A percentile compares a stretch with the other conserved stretches of the same genome.
phyloP scores from a whole-genome alignment of 2,797 vertebrate genomes.

The Girardinus metallicus region DNA sequence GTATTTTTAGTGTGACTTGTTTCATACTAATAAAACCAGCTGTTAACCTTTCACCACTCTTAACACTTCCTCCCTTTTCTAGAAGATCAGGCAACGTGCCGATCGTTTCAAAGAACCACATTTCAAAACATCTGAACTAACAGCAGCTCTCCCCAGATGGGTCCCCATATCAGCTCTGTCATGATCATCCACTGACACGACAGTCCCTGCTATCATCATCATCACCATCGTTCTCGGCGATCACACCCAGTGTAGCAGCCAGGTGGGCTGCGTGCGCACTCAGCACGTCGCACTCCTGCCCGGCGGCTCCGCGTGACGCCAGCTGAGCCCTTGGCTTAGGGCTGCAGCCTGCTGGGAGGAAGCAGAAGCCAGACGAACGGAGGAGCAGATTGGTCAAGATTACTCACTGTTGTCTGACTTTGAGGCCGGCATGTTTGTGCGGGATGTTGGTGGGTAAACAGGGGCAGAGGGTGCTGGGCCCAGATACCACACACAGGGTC shows the following conservation, averaged over 20 bases:
- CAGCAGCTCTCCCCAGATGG: constrained; percentile 28
- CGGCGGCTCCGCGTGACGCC: constrained; percentile 20
- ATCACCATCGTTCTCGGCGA: constrained; percentile 8
- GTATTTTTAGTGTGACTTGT: not conserved
- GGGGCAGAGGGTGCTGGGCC: constrained; percentile 34
- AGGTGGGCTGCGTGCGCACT: constrained; percentile 33
- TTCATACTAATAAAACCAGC: not conserved
- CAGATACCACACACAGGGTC: constrained; percentile 35
- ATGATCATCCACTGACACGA: constrained; percentile 28
- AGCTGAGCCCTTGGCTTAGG: constrained; percentile 51
- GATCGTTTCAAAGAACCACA: not conserved
- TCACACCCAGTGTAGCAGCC: constrained; percentile 43
- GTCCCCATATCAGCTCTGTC: constrained; percentile 27
- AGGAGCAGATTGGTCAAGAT: constrained; percentile 72
- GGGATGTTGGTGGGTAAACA: constrained; percentile 79
- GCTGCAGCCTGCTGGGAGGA: constrained; percentile 46
- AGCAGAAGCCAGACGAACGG: constrained; percentile 60
- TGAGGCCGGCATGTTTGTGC: constrained; percentile 63
- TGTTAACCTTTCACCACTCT: not conserved
- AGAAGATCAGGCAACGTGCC: not conserved
- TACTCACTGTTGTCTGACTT: constrained; percentile 68
- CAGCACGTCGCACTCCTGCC: constrained; percentile 25
- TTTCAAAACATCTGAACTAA: not conserved
- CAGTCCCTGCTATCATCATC: constrained; percentile 9
- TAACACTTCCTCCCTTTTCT: not conserved